Conservation (phyloP, 92 coral and sea anemone species). For the Zoanthus sansibaricus region DNA sequence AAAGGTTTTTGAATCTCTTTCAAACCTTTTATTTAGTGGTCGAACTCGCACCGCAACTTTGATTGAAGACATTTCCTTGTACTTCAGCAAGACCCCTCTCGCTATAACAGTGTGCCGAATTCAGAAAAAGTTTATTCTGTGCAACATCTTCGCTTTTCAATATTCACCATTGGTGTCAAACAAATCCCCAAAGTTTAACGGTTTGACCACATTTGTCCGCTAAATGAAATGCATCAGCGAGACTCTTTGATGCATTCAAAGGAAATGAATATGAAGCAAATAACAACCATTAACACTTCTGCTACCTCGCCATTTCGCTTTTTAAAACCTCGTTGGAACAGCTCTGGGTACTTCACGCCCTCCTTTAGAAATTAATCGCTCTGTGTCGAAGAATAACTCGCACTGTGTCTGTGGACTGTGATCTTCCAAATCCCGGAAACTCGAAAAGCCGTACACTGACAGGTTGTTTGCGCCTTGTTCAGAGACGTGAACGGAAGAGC, state of each 20-base stretch:
- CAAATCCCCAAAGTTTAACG: background rate
- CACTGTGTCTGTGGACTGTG: slow-evolving; percentile 7
- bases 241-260: background rate
- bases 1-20: background rate
- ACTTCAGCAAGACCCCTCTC: background rate
- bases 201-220: background rate
- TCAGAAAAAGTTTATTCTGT: background rate
- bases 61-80: slow-evolving; percentile 27
- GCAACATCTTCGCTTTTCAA: background rate
- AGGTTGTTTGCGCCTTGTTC: background rate
- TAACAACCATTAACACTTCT: background rate
- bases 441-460: background rate
- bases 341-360: too few species aligned
- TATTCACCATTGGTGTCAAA: slow-evolving; percentile 6
- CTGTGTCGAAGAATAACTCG: background rate
- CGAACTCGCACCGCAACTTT: slow-evolving; percentile 45
- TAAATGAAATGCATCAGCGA: background rate
- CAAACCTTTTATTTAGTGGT: slow-evolving; percentile 36
- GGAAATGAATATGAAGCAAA: background rate
- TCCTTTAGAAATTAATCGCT: too few species aligned
- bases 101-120: background rate
- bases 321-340: background rate
- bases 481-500: background rate
- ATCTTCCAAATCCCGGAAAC: background rate
- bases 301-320: background rate